Evolutionary conservation across 2,113 vertebrate genomes (phyloP), one percentile per base, ranked within the genome.

Genomic region (Sciurus niger): DNA sequence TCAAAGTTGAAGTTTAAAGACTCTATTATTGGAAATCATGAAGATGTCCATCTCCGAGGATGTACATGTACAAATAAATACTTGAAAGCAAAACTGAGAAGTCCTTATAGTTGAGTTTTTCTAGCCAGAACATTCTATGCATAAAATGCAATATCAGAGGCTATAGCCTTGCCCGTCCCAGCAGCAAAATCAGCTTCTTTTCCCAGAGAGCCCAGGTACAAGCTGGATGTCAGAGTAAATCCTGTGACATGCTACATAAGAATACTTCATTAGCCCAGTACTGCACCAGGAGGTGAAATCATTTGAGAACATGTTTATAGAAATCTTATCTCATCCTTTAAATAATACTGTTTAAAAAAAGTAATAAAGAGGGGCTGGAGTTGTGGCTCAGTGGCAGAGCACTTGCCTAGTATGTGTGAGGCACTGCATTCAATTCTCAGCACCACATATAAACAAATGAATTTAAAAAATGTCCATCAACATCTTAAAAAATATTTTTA

Each of bases 281-380:
- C 37, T 37, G 2, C 28, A 83, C 18, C 37, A 73, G 78, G 18
- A 46, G 46, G 51, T 74, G 20, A 18, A 79, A 87, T 32, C 51
- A 73, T 58, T 10, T 43, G 46, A 95, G 40, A 80, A 90, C 17
- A 73, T 22, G 24, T 63, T 95, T 60, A 93, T 2, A 82, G 67
- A 95, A 84, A 94, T 51, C 34, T 73, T 72, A 94, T 73, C 60
- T 25, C 74, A 90, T 70, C 20, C 53, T 85, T 92, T 65, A 96
- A 87, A 74, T 65, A 84, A n/a, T 28, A 68, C 34, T 65, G 24
- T 51, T 51, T 48, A 6, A 6, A 48, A 48, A 48, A 48, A 48
- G 46, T 48, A 48, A 48, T 48, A 9, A 48, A 8, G 46, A 48
- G 46, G 46, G 46, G 46, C 46, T 48, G 46, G 9, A 48, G 46